A percentile compares a stretch with the other conserved stretches of the same genome.
Evolutionary conservation across 2,888 invertebrate genomes (phyloP).

Genomic region (Hyalella azteca): DNA sequence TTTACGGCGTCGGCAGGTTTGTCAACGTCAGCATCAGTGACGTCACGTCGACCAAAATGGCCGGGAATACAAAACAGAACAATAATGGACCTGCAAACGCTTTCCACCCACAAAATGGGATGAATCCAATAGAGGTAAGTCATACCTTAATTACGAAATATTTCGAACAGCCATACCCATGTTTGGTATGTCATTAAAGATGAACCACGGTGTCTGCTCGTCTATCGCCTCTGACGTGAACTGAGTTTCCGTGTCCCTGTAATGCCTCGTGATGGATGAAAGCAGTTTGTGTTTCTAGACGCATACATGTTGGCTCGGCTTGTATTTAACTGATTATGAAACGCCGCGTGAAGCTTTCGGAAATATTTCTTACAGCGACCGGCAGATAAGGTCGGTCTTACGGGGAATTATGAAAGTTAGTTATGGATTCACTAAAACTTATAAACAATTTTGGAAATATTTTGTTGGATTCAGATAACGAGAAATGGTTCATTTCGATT

Average conservation of each 20-base stretch:
- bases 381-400: too few relatives aligned
- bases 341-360: not conserved
- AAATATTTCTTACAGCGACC: not conserved
- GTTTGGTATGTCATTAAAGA: not conserved
- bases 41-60: slow-evolving; percentile 36
- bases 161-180: not conserved
- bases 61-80: slow-evolving; percentile 32
- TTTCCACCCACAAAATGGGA: slow-evolving; percentile 24
- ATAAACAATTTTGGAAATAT: too few relatives aligned
- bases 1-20: slow-evolving; percentile 29
- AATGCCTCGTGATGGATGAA: not conserved
- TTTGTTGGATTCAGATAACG: too few relatives aligned
- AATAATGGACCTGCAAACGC: slow-evolving; percentile 32
- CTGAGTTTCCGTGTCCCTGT: slow-evolving; percentile 5
- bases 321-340: slow-evolving; percentile 4
- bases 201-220: not conserved
- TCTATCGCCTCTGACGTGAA: not conserved
- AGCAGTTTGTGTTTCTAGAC: not conserved
- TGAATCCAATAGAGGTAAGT: not conserved
- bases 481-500: too few relatives aligned
- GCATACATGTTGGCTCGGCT: not conserved
- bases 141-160: slow-evolving; percentile 32
- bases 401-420: too few relatives aligned
- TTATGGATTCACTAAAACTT: too few relatives aligned
- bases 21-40: slow-evolving; percentile 36